These are phyloP conservation scores for Drosophila lowei DNA, from an alignment of 1,140 invertebrate species.

Conservation along the genomic window DNA sequence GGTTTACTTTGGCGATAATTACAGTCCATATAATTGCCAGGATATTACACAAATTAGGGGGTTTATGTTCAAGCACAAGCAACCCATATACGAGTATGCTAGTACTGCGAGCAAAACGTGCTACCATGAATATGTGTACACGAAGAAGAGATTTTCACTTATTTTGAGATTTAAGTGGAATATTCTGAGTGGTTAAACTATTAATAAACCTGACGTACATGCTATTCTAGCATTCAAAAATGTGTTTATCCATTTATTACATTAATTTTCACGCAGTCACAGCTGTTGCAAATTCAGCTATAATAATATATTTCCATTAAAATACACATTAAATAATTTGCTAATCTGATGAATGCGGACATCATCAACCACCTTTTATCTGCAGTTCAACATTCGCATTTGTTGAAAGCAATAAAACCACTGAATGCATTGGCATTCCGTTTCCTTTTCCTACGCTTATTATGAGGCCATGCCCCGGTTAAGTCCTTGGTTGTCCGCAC, in stretches of 20 bases:
- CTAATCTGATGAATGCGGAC: slow-evolving; percentile 12
- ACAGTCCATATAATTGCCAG: slow-evolving; percentile 13
- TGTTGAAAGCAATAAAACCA: slow-evolving; percentile 26
- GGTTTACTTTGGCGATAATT: slow-evolving; percentile 6
- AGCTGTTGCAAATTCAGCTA: too few relatives aligned
- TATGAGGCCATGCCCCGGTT: slow-evolving; percentile 41
- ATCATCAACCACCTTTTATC: slow-evolving; percentile 26
- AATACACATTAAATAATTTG: neutral
- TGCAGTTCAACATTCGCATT: slow-evolving; percentile 8
- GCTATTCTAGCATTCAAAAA: too few relatives aligned
- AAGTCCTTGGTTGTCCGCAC: slow-evolving; percentile 46
- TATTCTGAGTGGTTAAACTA: neutral
- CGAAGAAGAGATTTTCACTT: too few relatives aligned
- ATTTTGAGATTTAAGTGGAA: neutral
- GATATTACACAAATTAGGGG: slow-evolving; percentile 30
- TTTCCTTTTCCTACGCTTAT: slow-evolving; percentile 30
- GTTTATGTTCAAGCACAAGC: neutral
- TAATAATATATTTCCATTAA: too few relatives aligned
- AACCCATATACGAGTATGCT: neutral
- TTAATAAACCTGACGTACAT: too few relatives aligned
- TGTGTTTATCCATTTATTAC: too few relatives aligned
- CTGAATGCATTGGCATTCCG: slow-evolving; percentile 43
- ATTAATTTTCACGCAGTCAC: too few relatives aligned
- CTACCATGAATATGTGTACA: too few relatives aligned
- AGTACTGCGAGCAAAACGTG: too few relatives aligned